phyloP scores from a whole-genome alignment of 2,797 vertebrate species.

The Lemur catta region DNA sequence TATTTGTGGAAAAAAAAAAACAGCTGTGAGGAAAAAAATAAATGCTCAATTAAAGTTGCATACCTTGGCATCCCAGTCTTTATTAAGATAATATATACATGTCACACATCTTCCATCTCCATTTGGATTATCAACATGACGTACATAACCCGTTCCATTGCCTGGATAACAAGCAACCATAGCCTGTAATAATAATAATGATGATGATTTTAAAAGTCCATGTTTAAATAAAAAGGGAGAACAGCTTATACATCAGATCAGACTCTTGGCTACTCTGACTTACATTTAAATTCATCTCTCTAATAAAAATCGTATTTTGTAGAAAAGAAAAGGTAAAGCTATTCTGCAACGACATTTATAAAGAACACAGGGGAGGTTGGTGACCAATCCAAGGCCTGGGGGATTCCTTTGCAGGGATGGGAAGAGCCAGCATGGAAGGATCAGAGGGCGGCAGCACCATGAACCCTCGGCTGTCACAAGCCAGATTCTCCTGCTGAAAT shows the following conservation, averaged over 20 bases:
- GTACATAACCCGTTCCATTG: constrained; percentile 95
- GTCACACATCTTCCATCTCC: constrained; percentile 96
- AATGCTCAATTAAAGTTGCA: constrained; percentile 24
- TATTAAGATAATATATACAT: constrained; percentile 99
- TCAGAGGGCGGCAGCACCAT: too few species aligned
- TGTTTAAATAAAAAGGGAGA: neutral
- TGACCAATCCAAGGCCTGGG: neutral
- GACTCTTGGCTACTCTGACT: neutral
- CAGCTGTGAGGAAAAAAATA: neutral
- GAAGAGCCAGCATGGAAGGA: neutral
- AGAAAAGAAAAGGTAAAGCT: neutral
- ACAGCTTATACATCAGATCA: neutral
- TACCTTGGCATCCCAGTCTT: constrained; percentile 97
- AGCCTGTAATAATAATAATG: constrained; percentile 84
- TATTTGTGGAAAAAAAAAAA: neutral
- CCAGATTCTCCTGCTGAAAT: neutral
- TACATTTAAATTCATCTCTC: neutral
- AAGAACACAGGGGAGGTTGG: neutral
- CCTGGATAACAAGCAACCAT: constrained; percentile 98
- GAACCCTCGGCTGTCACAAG: neutral
- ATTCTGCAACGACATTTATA: neutral
- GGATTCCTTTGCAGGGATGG: neutral
- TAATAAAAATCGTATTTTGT: neutral
- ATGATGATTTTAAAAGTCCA: constrained; percentile 55
- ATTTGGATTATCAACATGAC: constrained; percentile 97